These are phyloP conservation scores for Fringilla coelebs DNA, from an alignment of 2,797 vertebrate species.

Conservation along the genomic window DNA sequence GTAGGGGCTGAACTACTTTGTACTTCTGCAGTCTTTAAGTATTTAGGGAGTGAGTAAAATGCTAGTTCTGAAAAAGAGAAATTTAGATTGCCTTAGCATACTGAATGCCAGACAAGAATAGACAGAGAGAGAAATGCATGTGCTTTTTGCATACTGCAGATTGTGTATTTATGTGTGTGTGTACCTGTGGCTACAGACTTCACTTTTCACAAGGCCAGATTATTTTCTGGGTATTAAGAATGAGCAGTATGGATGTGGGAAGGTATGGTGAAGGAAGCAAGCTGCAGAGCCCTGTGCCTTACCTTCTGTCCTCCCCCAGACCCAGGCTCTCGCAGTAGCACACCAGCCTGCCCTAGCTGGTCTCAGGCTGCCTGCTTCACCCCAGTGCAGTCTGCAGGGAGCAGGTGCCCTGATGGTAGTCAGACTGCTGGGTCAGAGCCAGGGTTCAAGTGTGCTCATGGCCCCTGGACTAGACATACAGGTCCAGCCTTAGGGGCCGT, in stretches of 20 bases:
- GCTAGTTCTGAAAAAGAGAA: neutral
- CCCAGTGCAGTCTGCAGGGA: neutral
- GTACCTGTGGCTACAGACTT: neutral
- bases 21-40: neutral
- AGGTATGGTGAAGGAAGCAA: neutral
- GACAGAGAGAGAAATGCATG: neutral
- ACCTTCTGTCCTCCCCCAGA: neutral
- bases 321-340: neutral
- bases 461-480: neutral
- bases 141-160: neutral
- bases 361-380: neutral
- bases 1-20: neutral
- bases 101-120: neutral
- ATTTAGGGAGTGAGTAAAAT: neutral
- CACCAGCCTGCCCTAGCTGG: neutral
- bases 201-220: neutral
- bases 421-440: neutral
- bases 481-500: neutral
- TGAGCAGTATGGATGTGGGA: neutral
- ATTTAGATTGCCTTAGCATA: neutral
- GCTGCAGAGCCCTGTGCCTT: neutral
- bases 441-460: neutral
- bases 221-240: neutral
- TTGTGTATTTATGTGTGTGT: neutral
- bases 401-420: accelerated